These are phyloP conservation scores for Thripadectes ignobilis DNA, from an alignment of 2,797 vertebrate species.

Conservation along the genomic window DNA sequence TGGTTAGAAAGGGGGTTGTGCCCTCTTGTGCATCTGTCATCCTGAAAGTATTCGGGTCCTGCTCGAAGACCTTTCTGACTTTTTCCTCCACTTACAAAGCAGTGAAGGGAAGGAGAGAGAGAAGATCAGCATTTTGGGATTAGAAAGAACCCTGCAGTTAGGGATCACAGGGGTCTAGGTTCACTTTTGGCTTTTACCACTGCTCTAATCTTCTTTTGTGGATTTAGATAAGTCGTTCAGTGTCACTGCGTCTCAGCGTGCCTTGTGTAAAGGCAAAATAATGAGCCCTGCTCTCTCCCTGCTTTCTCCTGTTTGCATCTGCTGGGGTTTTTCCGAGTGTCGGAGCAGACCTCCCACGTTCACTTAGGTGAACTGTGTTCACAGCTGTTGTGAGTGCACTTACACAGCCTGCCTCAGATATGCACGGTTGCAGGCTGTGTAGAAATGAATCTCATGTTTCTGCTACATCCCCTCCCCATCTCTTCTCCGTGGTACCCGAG, in stretches of 20 bases:
- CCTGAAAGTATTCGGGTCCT: not conserved
- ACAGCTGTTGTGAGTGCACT: accelerated
- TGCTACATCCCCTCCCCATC: not conserved
- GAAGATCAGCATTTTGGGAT: not conserved
- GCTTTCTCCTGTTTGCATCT: not conserved
- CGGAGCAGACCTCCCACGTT: not conserved
- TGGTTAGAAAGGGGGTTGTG: not conserved
- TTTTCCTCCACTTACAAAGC: not conserved
- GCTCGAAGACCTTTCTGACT: not conserved
- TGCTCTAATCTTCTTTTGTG: not conserved
- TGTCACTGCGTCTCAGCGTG: not conserved
- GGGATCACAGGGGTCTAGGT: not conserved
- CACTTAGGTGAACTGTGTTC: accelerated
- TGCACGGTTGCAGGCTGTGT: accelerated
- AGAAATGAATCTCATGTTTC: accelerated
- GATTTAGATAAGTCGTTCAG: not conserved
- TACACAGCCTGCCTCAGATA: accelerated
- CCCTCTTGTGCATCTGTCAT: not conserved
- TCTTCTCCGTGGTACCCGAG: not conserved
- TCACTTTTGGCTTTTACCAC: not conserved
- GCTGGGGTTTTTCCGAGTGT: not conserved
- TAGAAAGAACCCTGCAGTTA: not conserved
- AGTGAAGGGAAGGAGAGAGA: not conserved
- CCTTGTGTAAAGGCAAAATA: not conserved
- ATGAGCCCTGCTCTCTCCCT: not conserved